Base-by-base conservation (phyloP, 2,797 vertebrate genomes). In the Parambassis ranga region DNA sequence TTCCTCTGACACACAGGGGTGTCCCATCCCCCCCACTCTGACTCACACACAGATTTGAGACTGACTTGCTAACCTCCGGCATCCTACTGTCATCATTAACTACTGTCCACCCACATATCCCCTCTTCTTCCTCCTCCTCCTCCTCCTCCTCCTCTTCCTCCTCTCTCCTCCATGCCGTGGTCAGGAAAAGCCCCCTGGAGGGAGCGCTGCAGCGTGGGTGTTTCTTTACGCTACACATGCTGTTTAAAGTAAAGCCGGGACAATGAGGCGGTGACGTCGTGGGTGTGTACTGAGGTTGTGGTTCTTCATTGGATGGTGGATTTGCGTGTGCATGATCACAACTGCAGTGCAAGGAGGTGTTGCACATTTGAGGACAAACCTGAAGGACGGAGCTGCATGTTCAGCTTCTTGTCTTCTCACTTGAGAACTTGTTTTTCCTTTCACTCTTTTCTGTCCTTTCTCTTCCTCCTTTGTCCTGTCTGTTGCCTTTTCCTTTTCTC, bases 101-200 rank as follows among this genome's bases (percentile, higher is more conserved):
- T 75, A 57, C 52, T 49, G 71, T 76, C 69, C 66, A 55, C 56
- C 62, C 67, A 44, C 73, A n/a, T 55, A 27, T 31, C 55, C 66
- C 41, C 53, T 15, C 4, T 32, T 28, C 43, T 20, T n/a, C n/a
- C n/a, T n/a, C n/a, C n/a, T n/a, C n/a, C n/a, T n/a, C n/a, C n/a
- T n/a, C n/a, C n/a, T n/a, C n/a, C n/a, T n/a, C n/a, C n/a, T n/a
- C n/a, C n/a, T n/a, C n/a, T n/a, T 41, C 22, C 38, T 39, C 58
- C 19, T 39, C 53, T 46, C 26, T 52, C 51, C 49, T 51, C 31
- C 31, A 2, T 3, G 50, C 46, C 15, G 20, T 10, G 64, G 67
- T 74, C 55, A 72, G 79, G 79, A 75, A 83, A 81, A 71, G 60
- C 63, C 82, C 69, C 79, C 66, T 28, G 62, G 56, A 73, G 69